phyloP scores from a whole-genome alignment of 2,888 invertebrate species.

The Caenorhabditis zanzibari region DNA sequence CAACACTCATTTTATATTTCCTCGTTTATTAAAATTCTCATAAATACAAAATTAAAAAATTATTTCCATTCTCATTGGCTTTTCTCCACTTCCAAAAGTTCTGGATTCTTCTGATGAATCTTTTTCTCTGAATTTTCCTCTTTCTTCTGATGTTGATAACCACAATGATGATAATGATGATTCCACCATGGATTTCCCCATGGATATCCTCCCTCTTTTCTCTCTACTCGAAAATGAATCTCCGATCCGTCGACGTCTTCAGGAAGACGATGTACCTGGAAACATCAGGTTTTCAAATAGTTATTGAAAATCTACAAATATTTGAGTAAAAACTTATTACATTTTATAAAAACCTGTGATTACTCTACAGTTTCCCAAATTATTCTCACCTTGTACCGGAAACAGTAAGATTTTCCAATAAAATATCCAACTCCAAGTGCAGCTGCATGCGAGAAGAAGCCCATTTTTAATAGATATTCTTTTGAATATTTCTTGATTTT shows the following conservation, averaged over 20 bases:
- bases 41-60: too few relatives aligned
- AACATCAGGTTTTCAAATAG: too few relatives aligned
- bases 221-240: constrained; percentile 37
- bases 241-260: constrained; percentile 42
- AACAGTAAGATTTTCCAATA: constrained; percentile 58
- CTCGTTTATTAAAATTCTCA: too few relatives aligned
- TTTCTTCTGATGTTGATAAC: constrained; percentile 3
- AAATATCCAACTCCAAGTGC: constrained; percentile 52
- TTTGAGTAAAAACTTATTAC: too few relatives aligned
- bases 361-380: too few relatives aligned
- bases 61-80: neutral
- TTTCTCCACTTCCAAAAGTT: constrained; percentile 30
- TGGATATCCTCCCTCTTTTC: constrained; percentile 38
- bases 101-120: constrained; percentile 18
- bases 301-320: too few relatives aligned
- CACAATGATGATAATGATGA: constrained; percentile 28
- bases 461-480: constrained; percentile 29
- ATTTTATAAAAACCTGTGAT: too few relatives aligned
- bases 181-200: constrained; percentile 47
- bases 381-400: constrained; percentile 54
- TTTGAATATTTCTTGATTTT: neutral
- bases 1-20: too few relatives aligned
- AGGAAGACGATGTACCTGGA: constrained; percentile 35
- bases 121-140: neutral
- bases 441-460: constrained; percentile 55